Base-by-base conservation (phyloP, 2,113 vertebrate genomes). In the Mustelus asterias region DNA sequence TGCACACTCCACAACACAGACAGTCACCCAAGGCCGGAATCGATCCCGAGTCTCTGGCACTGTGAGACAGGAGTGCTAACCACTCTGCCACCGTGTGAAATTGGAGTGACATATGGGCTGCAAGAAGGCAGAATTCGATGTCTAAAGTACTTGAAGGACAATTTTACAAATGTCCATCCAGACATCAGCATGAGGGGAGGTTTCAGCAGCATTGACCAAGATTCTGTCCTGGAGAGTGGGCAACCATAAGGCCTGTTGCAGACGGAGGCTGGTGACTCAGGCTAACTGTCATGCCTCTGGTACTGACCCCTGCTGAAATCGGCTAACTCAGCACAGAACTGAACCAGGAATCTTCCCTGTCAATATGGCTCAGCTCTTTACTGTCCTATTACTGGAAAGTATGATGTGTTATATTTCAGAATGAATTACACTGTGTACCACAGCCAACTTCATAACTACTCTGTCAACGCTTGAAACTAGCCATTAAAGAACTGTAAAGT, bases 401-500 rank as follows among this genome's bases (percentile, higher is more conserved):
- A 92, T 65, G 89, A 63, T 16, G 29, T 65, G 58, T 1, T n/a
- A 65, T 65, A 63, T 65, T 92, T 92, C 89, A n/a, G 16, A 16
- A 92, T 65, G 29, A 92, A 65, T 65, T 92, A 92, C 29, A 33
- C 18, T 92, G 60, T n/a, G 29, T 67, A 65, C 16, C 60, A 2
- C 94, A 72, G 94, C 94, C 63, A 70, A 95, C 94, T 72, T 76
- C 69, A 70, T 95, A 72, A 72, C 41, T 54, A 54, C n/a, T 1
- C 16, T 29, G 22, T 29, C n/a, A 16, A 4, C 1, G 20, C 37
- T 54, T 13, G 3, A 26, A 95, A 76, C 69, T 29, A 48, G 44
- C 94, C 69, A 29, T n/a, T 26, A 48, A 95, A 95, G 69, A 44
- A 54, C 24, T 76, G 41, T 95, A 48, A 70, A 95, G 67, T 70